These are phyloP conservation scores for Leptogaster cylindrica DNA, from an alignment of 2,888 invertebrate genomes.

Conservation along the genomic window DNA sequence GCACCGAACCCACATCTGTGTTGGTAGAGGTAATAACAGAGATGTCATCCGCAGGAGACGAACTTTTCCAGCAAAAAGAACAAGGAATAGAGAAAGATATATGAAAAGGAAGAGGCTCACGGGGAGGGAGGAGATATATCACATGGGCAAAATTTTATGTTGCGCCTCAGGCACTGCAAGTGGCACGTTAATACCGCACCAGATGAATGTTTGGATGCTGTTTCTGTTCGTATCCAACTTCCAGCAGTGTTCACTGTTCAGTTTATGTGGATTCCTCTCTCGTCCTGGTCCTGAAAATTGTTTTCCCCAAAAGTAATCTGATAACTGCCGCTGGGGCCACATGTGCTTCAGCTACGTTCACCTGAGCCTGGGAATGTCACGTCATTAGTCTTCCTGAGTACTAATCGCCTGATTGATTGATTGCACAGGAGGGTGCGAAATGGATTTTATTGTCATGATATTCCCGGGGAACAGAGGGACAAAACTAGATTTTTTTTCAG, in stretches of 20 bases:
- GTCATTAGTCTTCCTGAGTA: conserved; percentile 32
- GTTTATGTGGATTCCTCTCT: neutral
- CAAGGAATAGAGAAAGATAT: conserved; percentile 26
- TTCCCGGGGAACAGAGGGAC: no score
- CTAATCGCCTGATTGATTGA: conserved; percentile 41
- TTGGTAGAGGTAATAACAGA: conserved; percentile 46
- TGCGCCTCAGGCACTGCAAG: conserved; percentile 29
- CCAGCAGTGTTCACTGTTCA: neutral
- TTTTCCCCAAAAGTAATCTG: conserved; percentile 28
- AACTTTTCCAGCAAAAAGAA: conserved; percentile 43
- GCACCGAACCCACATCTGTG: conserved; percentile 2
- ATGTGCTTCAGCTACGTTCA: conserved; percentile 24
- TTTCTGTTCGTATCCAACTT: neutral
- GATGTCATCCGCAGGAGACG: conserved; percentile 45
- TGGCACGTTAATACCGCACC: conserved; percentile 32
- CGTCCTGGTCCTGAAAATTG: conserved; percentile 4
- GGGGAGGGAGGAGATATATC: conserved; percentile 9
- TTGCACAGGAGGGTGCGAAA: conserved; percentile 28
- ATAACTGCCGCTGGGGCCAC: conserved; percentile 17
- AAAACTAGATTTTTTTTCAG: no score
- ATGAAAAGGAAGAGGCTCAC: neutral
- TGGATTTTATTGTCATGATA: conserved; percentile 33
- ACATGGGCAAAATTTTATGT: conserved; percentile 25
- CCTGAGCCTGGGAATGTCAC: conserved; percentile 35
- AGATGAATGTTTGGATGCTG: conserved; percentile 27